These are phyloP conservation scores for Himalopsyche tibetana DNA, from an alignment of 2,888 invertebrate genomes.

Conservation along the genomic window DNA sequence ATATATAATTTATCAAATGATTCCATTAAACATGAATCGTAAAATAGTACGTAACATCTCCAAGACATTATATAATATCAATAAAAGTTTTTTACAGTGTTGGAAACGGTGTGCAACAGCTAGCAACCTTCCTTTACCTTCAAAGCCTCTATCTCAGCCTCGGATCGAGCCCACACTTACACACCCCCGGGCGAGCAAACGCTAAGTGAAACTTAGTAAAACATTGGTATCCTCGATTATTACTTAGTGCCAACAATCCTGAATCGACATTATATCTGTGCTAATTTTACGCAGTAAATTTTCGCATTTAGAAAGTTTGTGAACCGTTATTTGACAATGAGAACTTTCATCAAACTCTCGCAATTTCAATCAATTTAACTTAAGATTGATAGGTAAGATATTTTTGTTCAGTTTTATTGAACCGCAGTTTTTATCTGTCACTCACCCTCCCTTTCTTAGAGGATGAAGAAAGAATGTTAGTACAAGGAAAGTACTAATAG, in stretches of 20 bases:
- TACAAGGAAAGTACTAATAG: too few relatives aligned
- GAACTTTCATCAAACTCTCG: not conserved
- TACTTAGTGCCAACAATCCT: not conserved
- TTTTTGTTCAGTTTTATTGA: too few relatives aligned
- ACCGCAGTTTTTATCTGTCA: too few relatives aligned
- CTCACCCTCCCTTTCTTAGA: too few relatives aligned
- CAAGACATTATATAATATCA: too few relatives aligned
- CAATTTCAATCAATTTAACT: too few relatives aligned
- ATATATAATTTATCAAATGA: too few relatives aligned
- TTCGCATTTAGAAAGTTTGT: not conserved
- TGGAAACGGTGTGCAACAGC: not conserved
- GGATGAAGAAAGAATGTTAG: too few relatives aligned
- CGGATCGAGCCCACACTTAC: not conserved
- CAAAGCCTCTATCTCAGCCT: not conserved
- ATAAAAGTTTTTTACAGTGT: not conserved
- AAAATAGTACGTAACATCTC: too few relatives aligned
- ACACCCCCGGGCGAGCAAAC: not conserved
- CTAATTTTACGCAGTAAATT: not conserved
- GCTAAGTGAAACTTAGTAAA: slow-evolving; percentile 22
- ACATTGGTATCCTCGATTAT: slow-evolving; percentile 2
- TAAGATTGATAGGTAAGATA: too few relatives aligned
- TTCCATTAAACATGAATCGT: too few relatives aligned
- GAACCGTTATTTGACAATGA: not conserved
- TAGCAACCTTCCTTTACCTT: not conserved
- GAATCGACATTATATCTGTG: slow-evolving; percentile 12